A percentile compares a stretch with the other conserved stretches of the same genome.
phyloP scores from a whole-genome alignment of 2,888 invertebrate genomes.

The Diploptera punctata region DNA sequence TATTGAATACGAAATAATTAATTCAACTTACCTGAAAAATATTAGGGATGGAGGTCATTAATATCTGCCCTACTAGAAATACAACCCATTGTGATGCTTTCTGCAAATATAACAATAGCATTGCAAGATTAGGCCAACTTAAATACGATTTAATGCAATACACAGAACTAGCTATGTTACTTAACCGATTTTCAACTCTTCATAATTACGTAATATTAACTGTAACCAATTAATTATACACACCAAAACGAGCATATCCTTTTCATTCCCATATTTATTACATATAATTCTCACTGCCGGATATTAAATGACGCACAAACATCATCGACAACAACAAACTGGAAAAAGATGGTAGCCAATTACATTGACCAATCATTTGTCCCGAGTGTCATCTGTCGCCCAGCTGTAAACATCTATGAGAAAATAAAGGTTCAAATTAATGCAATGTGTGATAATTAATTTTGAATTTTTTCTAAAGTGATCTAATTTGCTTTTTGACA shows the following conservation, averaged over 20 bases:
- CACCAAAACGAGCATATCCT: neutral
- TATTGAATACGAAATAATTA: slow-evolving; percentile 7
- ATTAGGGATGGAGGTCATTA: slow-evolving; percentile 75
- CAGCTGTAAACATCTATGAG: slow-evolving; percentile 18
- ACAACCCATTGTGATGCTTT: slow-evolving; percentile 71
- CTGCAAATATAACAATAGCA: neutral
- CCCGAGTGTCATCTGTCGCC: slow-evolving; percentile 24
- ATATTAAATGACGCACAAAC: slow-evolving; percentile 32
- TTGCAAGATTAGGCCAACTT: too few species aligned
- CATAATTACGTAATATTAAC: too few species aligned
- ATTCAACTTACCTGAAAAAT: slow-evolving; percentile 63
- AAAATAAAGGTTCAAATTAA: neutral
- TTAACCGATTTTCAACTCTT: too few species aligned
- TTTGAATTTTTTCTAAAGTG: too few species aligned
- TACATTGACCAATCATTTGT: neutral
- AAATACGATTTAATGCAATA: too few species aligned
- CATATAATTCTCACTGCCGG: neutral
- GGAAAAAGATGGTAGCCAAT: slow-evolving; percentile 24
- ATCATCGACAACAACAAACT: slow-evolving; percentile 23
- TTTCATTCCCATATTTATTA: neutral
- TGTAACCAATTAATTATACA: neutral
- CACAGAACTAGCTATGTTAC: too few species aligned
- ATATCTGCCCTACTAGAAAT: slow-evolving; percentile 77
- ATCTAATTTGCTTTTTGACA: too few species aligned
- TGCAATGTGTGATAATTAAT: too few species aligned